Conservation (phyloP, 2,113 vertebrate species). For the Urocynchramus pylzowi region DNA sequence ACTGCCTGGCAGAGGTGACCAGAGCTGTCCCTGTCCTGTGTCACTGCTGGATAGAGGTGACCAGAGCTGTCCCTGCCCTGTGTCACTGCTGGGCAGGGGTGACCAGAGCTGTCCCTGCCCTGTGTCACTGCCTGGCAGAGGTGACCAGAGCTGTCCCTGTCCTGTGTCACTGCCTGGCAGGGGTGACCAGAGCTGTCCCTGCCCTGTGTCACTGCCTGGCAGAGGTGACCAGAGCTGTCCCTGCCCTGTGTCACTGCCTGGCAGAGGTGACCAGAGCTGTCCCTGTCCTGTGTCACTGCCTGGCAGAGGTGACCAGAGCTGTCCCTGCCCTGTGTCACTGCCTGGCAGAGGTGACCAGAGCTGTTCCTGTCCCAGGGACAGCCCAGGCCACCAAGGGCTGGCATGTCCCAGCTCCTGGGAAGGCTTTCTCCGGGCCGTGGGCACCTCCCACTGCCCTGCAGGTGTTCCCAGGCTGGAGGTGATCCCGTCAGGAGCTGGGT, state of each 20-base stretch:
- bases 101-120: too few species aligned
- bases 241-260: too few species aligned
- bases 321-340: background rate
- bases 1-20: background rate
- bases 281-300: background rate
- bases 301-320: background rate
- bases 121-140: too few species aligned
- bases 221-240: too few species aligned
- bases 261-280: too few species aligned
- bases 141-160: too few species aligned
- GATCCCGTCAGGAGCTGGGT: background rate
- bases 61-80: background rate
- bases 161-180: too few species aligned
- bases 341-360: background rate
- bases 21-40: background rate
- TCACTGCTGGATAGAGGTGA: background rate
- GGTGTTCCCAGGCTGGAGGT: background rate
- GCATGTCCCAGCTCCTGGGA: background rate
- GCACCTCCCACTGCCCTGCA: rapidly evolving
- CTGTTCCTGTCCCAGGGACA: background rate
- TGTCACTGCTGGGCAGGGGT: too few species aligned
- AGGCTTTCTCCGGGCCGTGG: rapidly evolving
- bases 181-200: too few species aligned
- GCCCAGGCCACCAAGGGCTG: background rate
- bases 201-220: too few species aligned